phyloP scores from a whole-genome alignment of 2,113 vertebrate genomes.

The Zosterops borbonicus region DNA sequence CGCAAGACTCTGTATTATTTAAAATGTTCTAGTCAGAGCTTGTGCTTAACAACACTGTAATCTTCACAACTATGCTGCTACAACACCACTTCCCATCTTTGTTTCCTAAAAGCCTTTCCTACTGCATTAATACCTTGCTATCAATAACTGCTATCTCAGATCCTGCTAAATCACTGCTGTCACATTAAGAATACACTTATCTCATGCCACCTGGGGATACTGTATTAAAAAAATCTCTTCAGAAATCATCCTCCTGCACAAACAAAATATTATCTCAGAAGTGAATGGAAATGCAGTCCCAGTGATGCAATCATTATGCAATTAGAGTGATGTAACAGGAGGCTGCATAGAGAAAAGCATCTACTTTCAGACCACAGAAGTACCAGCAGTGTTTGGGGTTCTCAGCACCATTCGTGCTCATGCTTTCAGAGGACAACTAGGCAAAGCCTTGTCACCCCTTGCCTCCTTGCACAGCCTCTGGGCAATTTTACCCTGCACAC shows the following conservation, averaged over 20 bases:
- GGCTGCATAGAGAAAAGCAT: not conserved
- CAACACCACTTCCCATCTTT: not conserved
- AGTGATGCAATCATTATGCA: not conserved
- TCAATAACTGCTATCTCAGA: not conserved
- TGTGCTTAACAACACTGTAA: not conserved
- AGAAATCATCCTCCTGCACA: not conserved
- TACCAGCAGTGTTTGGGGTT: not conserved
- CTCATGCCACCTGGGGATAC: not conserved
- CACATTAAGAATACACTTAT: constrained; percentile 10
- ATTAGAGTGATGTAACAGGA: not conserved
- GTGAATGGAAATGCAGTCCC: not conserved
- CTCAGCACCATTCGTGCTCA: not conserved
- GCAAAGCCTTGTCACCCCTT: not conserved
- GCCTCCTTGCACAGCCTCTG: not conserved
- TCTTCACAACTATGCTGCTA: not conserved
- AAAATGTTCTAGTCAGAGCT: not conserved
- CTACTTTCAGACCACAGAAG: not conserved
- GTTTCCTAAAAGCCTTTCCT: constrained; percentile 19
- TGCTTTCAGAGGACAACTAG: not conserved
- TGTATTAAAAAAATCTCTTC: not conserved
- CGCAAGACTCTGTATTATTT: not conserved
- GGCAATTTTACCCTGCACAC: not conserved
- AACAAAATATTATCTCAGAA: not conserved
- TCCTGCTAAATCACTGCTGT: not conserved
- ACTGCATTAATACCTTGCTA: not conserved